phyloP scores from a whole-genome alignment of 2,113 vertebrate genomes.

The Colaptes auratus region DNA sequence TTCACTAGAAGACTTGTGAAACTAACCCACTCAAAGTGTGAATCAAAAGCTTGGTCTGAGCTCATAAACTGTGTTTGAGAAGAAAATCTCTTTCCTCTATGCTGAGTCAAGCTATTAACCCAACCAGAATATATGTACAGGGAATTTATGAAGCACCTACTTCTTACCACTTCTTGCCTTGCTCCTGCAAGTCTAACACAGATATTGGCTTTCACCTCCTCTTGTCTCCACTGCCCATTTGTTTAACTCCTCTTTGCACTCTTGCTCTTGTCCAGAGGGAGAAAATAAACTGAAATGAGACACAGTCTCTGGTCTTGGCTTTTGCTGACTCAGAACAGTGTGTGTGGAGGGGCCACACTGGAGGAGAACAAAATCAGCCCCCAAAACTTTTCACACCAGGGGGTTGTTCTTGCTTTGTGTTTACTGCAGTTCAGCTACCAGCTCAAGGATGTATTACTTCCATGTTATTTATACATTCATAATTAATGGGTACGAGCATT shows the following conservation, averaged over 20 bases:
- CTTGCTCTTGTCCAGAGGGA: neutral
- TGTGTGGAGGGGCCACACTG: neutral
- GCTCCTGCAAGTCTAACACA: neutral
- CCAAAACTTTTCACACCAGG: neutral
- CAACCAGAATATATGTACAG: neutral
- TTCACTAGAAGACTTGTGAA: conserved; percentile 54
- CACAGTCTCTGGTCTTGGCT: neutral
- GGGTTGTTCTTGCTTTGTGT: neutral
- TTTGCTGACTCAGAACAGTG: neutral
- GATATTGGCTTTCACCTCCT: neutral
- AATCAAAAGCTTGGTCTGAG: conserved; percentile 36
- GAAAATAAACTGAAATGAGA: neutral
- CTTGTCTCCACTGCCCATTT: neutral
- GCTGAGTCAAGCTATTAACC: conserved; percentile 33
- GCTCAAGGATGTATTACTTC: neutral
- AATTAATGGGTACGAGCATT: conserved; percentile 24
- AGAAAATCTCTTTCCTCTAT: conserved; percentile 20
- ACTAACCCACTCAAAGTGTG: conserved; percentile 46
- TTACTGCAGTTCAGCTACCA: neutral
- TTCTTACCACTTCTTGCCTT: neutral
- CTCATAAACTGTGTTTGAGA: neutral
- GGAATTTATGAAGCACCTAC: neutral
- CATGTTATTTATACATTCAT: neutral
- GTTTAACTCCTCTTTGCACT: neutral
- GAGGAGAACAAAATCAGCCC: neutral